Evolutionary conservation across 2,888 invertebrate genomes (phyloP).

Genomic region (Caenorhabditis sp.): DNA sequence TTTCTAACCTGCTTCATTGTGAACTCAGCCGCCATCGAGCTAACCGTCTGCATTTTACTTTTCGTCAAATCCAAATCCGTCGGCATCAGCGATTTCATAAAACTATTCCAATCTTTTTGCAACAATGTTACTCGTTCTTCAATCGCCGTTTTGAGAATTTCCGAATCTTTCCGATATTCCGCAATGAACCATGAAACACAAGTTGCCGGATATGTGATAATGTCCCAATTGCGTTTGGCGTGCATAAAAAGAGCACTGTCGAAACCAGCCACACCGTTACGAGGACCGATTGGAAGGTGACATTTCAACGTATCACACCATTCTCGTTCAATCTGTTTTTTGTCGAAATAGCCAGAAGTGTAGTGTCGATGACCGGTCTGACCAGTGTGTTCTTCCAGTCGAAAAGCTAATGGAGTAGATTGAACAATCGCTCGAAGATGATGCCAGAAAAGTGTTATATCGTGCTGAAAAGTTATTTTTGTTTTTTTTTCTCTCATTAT

Average conservation of each 20-base stretch:
- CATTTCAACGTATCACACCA: background rate
- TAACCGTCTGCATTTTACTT: slow-evolving; percentile 11
- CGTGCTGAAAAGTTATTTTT: slow-evolving; percentile 14
- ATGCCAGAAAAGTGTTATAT: slow-evolving; percentile 57
- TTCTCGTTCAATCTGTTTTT: background rate
- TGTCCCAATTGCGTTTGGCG: slow-evolving; percentile 66
- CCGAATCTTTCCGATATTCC: slow-evolving; percentile 30
- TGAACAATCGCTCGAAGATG: slow-evolving; percentile 62
- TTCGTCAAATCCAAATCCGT: slow-evolving; percentile 49
- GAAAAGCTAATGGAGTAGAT: slow-evolving; percentile 56
- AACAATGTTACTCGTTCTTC: slow-evolving; percentile 39
- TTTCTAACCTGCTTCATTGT: slow-evolving; percentile 3
- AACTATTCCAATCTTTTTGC: slow-evolving; percentile 58
- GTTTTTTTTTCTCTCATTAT: background rate
- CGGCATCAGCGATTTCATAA: slow-evolving; percentile 50
- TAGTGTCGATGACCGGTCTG: slow-evolving; percentile 33
- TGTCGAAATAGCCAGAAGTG: slow-evolving; percentile 36
- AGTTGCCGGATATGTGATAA: slow-evolving; percentile 39
- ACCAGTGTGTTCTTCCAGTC: slow-evolving; percentile 28
- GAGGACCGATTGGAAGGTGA: slow-evolving; percentile 15
- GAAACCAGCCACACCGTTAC: slow-evolving; percentile 53
- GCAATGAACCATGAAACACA: slow-evolving; percentile 56
- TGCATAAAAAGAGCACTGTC: slow-evolving; percentile 53
- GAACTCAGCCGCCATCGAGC: background rate
- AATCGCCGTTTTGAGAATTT: background rate